Base-by-base conservation (phyloP, 2,888 invertebrate genomes). In the Dromius quadrimaculatus region DNA sequence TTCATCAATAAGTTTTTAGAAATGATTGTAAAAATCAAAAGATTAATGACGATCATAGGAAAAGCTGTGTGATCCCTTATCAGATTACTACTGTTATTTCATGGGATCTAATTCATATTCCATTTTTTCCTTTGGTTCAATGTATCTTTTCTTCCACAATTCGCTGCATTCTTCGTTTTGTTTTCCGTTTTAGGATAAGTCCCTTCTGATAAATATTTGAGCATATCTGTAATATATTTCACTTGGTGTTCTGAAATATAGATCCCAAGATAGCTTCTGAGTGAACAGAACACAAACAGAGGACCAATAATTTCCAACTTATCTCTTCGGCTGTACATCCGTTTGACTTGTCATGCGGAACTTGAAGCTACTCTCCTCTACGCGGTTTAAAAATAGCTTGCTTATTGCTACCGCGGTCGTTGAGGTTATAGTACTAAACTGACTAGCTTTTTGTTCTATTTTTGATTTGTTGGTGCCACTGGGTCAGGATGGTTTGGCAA, bases 331-430 rank as follows among this genome's bases (percentile, higher is more conserved):
- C 32, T 43, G 63, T 63, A 43, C 43, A 63, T 63, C 43, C 45
- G 43, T 43, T 63, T 63, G 63, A 43, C 45, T 15, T 28, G n/a
- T 32, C 41, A 63, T 43, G 63, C 63, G 63, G 63, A 63, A 63
- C 38, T 62, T 13, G 20, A 13, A 19, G 59, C 38, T 38, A 8
- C 3, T 38, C 6, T n/a, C 3, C 28, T 28, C 8, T 22, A n/a
- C 50, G 8, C n/a, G 32, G 43, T 22, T 38, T 41, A 63, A 41
- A 63, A 63, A 63, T 63, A 63, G 45, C 63, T 20, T 23, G 62
- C 11, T 41, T 62, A 41, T 19, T 41, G 62, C 41, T 15, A 20
- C 8, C 8, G 19, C 11, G 13, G 61, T 5, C n/a, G 38, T 23
- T 13, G 36, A 36, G 36, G 59, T 59, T 36, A 23, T n/a, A 20